A percentile compares a stretch with the other conserved stretches of the same genome.
Evolutionary conservation across 2,888 invertebrate genomes (phyloP).

Genomic region (Drosophila conformis): DNA sequence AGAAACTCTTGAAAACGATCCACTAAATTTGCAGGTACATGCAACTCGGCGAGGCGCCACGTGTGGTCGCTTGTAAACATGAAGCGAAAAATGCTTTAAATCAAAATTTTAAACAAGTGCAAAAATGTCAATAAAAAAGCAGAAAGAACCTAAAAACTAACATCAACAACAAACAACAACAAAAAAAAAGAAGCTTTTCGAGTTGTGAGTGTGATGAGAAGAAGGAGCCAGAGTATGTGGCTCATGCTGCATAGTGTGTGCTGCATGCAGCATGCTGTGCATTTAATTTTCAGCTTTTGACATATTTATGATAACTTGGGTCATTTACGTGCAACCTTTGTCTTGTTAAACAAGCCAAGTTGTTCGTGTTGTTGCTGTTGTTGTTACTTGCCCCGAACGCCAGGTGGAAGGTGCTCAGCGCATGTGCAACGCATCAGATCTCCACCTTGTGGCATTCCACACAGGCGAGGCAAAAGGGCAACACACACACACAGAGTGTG

Average conservation of each 20-base stretch:
- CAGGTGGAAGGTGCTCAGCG: conserved; percentile 76
- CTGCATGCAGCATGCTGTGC: conserved; percentile 75
- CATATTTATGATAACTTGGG: conserved; percentile 85
- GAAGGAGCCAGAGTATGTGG: conserved; percentile 14
- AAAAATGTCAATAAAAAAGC: conserved; percentile 74
- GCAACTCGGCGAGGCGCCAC: conserved; percentile 65
- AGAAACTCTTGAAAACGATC: conserved; percentile 26
- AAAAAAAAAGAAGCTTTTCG: conserved; percentile 10
- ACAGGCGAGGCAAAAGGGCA: conserved; percentile 10
- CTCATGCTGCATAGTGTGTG: conserved; percentile 25
- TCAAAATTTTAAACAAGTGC: conserved; percentile 80
- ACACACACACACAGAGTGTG: neutral
- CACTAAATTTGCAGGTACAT: conserved; percentile 54
- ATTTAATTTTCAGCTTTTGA: conserved; percentile 84
- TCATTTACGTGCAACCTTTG: conserved; percentile 85
- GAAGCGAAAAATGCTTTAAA: conserved; percentile 72
- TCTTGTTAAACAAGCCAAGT: conserved; percentile 62
- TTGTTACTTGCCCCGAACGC: conserved; percentile 61
- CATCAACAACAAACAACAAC: neutral
- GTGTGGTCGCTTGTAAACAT: conserved; percentile 69
- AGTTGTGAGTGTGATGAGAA: conserved; percentile 24
- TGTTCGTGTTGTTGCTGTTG: conserved; percentile 25
- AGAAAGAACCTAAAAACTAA: conserved; percentile 25
- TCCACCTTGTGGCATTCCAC: conserved; percentile 49
- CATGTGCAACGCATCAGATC: conserved; percentile 52